phyloP scores from a whole-genome alignment of 92 coral and sea anemone species.

The Metridium senile region DNA sequence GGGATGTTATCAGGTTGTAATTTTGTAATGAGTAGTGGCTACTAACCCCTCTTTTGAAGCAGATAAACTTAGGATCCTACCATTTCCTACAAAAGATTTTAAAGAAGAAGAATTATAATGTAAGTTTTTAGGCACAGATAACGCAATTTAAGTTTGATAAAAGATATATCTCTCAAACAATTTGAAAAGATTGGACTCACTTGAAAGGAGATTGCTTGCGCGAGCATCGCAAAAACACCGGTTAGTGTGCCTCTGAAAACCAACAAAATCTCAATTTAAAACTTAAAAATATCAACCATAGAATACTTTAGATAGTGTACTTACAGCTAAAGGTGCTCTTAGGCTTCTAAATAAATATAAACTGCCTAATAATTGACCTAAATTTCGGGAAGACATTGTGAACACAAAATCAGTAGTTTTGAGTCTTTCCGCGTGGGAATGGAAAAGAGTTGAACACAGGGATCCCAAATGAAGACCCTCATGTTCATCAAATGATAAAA shows the following conservation, averaged over 20 bases:
- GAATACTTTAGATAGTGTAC: conserved; percentile 20
- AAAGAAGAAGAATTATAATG: not conserved
- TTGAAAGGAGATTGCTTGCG: conserved; percentile 28
- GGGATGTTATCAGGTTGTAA: not conserved
- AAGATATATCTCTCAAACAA: not conserved
- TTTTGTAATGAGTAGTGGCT: not conserved
- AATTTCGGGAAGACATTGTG: conserved; percentile 74
- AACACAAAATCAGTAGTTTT: not conserved
- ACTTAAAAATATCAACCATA: conserved; percentile 3
- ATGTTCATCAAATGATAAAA: not conserved
- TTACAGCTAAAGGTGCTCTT: conserved; percentile 42
- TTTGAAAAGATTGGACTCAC: conserved; percentile 17
- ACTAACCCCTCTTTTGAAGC: conserved; percentile 27
- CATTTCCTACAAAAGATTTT: conserved; percentile 3
- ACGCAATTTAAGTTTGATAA: not conserved
- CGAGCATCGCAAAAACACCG: conserved; percentile 47
- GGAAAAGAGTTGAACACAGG: conserved; percentile 32
- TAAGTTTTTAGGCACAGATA: not conserved
- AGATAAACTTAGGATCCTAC: conserved; percentile 13
- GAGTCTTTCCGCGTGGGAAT: conserved; percentile 19
- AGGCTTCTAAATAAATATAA: conserved; percentile 55
- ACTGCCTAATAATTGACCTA: conserved; percentile 78
- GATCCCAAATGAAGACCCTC: conserved; percentile 5
- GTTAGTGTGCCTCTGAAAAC: conserved; percentile 46
- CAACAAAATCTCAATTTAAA: conserved; percentile 30